phyloP scores from a whole-genome alignment of 2,888 invertebrate species.

The Monopis laevigella region DNA sequence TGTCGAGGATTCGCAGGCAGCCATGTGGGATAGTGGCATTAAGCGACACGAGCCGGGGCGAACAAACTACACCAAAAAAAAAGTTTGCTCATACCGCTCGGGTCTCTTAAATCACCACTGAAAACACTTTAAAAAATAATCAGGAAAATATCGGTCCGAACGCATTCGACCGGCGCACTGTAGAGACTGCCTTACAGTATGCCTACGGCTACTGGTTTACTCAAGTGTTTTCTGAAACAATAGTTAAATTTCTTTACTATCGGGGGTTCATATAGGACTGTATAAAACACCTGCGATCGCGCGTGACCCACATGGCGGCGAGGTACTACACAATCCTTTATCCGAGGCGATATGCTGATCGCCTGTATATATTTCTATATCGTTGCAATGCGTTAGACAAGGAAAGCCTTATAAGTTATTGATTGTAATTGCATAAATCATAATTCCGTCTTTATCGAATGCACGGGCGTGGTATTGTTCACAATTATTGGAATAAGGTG shows the following conservation, averaged over 20 bases:
- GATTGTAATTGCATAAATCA: no score
- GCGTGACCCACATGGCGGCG: conserved; percentile 32
- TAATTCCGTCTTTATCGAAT: no score
- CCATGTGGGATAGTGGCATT: conserved; percentile 29
- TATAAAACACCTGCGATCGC: background rate
- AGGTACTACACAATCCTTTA: no score
- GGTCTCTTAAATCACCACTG: conserved; percentile 26
- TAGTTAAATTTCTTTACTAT: conserved; percentile 27
- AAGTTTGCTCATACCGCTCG: conserved; percentile 68
- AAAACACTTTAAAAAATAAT: background rate
- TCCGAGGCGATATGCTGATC: conserved; percentile 39
- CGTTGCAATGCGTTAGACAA: no score
- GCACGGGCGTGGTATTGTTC: conserved; percentile 14
- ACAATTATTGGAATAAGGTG: background rate
- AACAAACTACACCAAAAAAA: conserved; percentile 55
- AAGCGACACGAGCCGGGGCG: conserved; percentile 67
- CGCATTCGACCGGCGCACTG: background rate
- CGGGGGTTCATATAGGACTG: background rate
- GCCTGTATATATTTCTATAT: no score
- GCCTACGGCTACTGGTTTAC: conserved; percentile 29
- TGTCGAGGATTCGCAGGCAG: conserved; percentile 14
- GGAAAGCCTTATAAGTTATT: no score
- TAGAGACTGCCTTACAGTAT: background rate
- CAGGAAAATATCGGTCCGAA: background rate
- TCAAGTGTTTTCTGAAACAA: conserved; percentile 63